These are phyloP conservation scores for Nomada flava DNA, from an alignment of 2,888 invertebrate genomes.

Conservation along the genomic window DNA sequence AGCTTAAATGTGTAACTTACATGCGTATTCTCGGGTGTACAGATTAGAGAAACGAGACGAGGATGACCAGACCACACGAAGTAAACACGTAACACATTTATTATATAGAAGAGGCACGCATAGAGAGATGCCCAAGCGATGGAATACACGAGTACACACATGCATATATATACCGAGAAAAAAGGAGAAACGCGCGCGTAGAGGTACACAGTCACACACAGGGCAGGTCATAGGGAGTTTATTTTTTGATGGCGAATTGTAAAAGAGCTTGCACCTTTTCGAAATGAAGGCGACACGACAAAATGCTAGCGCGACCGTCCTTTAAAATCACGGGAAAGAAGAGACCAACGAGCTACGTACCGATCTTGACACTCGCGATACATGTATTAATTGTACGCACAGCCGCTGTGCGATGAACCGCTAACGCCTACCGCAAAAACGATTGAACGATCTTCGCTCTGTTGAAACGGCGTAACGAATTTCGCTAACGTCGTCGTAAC, in stretches of 20 bases:
- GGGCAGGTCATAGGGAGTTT: conserved; percentile 80
- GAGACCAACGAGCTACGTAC: conserved; percentile 39
- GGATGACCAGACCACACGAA: conserved; percentile 60
- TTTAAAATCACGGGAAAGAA: conserved; percentile 56
- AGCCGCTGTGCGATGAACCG: conserved; percentile 53
- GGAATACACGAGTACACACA: conserved; percentile 41
- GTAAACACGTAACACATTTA: conserved; percentile 38
- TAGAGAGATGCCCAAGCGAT: conserved; percentile 42
- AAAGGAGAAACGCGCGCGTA: conserved; percentile 23
- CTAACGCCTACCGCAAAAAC: conserved; percentile 29
- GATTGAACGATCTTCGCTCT: conserved; percentile 8
- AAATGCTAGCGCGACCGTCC: conserved; percentile 69
- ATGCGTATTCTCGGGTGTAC: conserved; percentile 77
- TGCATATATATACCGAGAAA: conserved; percentile 38
- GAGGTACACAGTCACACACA: conserved; percentile 62
- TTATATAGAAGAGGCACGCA: conserved; percentile 49
- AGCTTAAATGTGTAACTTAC: conserved; percentile 75
- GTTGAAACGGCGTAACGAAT: conserved; percentile 38
- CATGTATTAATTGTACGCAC: conserved; percentile 56
- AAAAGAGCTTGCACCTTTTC: conserved; percentile 65
- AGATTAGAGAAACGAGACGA: conserved; percentile 68
- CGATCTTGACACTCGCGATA: conserved; percentile 37
- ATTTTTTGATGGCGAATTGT: conserved; percentile 82
- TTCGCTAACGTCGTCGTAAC: conserved; percentile 44
- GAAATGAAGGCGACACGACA: conserved; percentile 60